Conservation (phyloP, 2,113 vertebrate species). For the Malurus elegans region DNA sequence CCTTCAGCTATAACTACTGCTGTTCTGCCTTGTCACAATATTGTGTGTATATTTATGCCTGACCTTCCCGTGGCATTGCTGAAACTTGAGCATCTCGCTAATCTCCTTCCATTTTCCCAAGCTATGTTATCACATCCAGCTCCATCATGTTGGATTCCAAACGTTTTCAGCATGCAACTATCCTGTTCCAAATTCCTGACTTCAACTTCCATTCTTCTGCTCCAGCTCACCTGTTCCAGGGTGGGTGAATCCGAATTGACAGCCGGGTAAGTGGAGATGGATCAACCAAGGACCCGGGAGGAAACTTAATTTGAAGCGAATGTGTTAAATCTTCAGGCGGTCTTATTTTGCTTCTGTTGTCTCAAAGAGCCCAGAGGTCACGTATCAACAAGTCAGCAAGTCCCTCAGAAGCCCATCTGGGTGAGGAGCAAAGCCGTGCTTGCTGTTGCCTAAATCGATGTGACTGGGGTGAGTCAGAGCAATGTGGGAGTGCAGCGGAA, state of each 20-base stretch:
- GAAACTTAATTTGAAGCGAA: neutral
- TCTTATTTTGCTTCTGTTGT: neutral
- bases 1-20: neutral
- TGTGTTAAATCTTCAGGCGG: neutral
- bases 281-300: neutral
- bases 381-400: neutral
- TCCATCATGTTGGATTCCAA: neutral
- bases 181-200: neutral
- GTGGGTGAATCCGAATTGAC: neutral
- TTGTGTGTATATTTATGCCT: neutral
- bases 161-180: neutral
- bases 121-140: neutral
- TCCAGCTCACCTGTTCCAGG: neutral
- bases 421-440: neutral
- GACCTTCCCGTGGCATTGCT: neutral
- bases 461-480: neutral
- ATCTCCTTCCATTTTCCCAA: neutral
- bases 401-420: neutral
- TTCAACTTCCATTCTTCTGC: neutral
- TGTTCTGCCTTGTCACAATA: neutral
- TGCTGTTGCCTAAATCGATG: neutral
- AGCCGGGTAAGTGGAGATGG: neutral
- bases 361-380: neutral
- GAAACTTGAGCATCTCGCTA: conserved; percentile 3
- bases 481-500: neutral